A percentile compares a stretch with the other conserved stretches of the same genome.
Conservation (phyloP, 2,888 invertebrate species). For the Ochropacha duplaris region DNA sequence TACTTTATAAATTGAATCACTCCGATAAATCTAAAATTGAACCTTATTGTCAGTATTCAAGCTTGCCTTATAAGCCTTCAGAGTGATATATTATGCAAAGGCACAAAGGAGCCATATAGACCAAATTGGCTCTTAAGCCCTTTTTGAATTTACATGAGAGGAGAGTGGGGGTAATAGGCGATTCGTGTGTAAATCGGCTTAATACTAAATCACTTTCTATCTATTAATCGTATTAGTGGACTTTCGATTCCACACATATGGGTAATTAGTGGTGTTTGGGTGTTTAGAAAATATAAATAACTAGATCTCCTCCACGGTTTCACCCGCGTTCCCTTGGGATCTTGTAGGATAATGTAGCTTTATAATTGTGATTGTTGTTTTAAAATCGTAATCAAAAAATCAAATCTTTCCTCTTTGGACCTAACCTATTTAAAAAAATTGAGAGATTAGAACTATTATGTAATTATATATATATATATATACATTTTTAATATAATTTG, state of each 20-base stretch:
- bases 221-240: slow-evolving; percentile 25
- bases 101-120: background rate
- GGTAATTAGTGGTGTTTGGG: background rate
- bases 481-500: no score
- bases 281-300: no score
- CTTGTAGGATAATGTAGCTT: no score
- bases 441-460: no score
- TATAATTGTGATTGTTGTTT: no score
- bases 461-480: no score
- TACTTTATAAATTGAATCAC: background rate
- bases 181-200: slow-evolving; percentile 24
- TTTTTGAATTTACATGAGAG: slow-evolving; percentile 21
- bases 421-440: no score
- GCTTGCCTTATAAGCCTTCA: background rate
- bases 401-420: no score
- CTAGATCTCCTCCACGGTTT: no score
- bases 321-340: no score
- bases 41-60: background rate
- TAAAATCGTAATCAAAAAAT: no score
- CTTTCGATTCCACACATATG: slow-evolving; percentile 6
- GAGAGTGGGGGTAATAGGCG: slow-evolving; percentile 17
- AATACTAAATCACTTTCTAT: slow-evolving; percentile 24
- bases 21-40: background rate
- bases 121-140: slow-evolving; percentile 4
- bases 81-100: background rate